A percentile compares a stretch with the other conserved stretches of the same genome.
phyloP scores from a whole-genome alignment of 1,140 invertebrate species.

The Drosophila suzukii region DNA sequence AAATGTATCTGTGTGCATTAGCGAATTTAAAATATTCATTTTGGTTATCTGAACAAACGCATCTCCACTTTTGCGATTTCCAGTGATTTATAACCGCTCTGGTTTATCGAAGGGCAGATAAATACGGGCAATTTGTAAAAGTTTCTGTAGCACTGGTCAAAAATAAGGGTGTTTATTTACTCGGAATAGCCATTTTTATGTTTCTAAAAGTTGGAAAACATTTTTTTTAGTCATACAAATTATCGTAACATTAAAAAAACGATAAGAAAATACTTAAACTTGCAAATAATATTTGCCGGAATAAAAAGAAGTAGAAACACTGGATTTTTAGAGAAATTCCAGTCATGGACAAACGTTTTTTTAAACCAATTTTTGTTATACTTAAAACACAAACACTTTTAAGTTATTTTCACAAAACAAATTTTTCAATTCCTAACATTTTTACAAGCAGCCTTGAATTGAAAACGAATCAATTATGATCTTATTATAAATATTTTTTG shows the following conservation, averaged over 20 bases:
- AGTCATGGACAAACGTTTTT: no score
- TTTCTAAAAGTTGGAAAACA: background rate
- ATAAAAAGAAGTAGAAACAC: no score
- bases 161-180: no score
- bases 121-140: background rate
- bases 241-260: background rate
- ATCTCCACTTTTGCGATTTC: constrained; percentile 46
- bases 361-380: no score
- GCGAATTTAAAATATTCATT: constrained; percentile 51
- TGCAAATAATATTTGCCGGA: no score
- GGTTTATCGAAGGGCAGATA: constrained; percentile 55
- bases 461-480: background rate
- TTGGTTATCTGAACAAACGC: constrained; percentile 59
- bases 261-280: background rate
- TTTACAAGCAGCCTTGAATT: background rate
- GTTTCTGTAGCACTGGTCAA: background rate
- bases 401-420: background rate
- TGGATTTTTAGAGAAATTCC: no score
- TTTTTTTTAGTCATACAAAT: background rate
- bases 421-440: background rate
- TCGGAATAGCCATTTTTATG: background rate
- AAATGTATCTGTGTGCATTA: constrained; percentile 22
- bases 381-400: background rate
- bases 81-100: constrained; percentile 38
- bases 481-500: background rate